Evolutionary conservation across 2,888 invertebrate genomes (phyloP), one percentile per base, ranked within the genome.

Genomic region (Amiota mariae): DNA sequence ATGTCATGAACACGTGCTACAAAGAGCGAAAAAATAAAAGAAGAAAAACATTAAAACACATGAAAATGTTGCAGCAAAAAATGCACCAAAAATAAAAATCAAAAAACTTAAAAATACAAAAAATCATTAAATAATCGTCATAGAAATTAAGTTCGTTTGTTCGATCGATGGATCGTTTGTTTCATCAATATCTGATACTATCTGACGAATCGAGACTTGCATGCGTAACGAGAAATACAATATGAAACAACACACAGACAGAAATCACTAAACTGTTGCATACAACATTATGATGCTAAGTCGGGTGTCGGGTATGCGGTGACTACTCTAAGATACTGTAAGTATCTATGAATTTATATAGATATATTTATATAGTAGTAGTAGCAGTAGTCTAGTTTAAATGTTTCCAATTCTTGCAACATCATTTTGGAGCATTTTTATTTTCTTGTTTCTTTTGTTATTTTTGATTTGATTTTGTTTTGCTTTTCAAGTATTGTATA

Each of bases 401-500:
- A 13, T 20, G n/a, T 18, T 18, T 48, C 54, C 36, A 73, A 80
- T 84, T 81, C 84, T 85, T 82, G 78, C 85, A 82, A 84, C 85
- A 73, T 64, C 12, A n/a, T 47, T 24, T 36, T 47, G 49, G 48
- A 36, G 49, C 67, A 10, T 18, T 36, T 36, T 36, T 36, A 13
- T 68, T 51, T 54, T 68, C 36, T 54, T 56, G 68, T 13, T 68
- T 10, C 24, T 49, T 20, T 11, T 20, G 67, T 54, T 63, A 61
- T 49, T 48, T n/a, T n/a, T n/a, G 24, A 36, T 64, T 64, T 64
- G 6, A n/a, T 70, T 51, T 54, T 56, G 36, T 70, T 56, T 49
- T 20, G 36, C 13, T 56, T 70, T 24, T 3, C 15, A 56, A n/a
- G 2, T 63, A 61, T 24, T 1, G 11, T 51, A 13, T 51, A 13